Evolutionary conservation across 2,797 vertebrate genomes (phyloP).

Genomic region (Myotis pilosus): DNA sequence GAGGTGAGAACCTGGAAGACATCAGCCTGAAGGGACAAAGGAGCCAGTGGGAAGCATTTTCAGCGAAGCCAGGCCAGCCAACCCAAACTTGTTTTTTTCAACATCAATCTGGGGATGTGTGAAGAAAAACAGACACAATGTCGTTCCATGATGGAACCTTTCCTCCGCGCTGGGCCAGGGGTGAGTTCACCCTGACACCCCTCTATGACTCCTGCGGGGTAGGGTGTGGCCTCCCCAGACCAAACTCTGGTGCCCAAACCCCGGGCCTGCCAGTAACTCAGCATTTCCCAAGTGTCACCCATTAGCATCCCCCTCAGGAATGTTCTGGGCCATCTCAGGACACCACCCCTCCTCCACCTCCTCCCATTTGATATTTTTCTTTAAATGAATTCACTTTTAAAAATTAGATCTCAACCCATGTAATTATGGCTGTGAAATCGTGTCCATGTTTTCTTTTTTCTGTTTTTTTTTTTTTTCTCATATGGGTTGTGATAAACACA

Average conservation of each 20-base stretch:
- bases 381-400: neutral
- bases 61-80: constrained; percentile 67
- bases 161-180: neutral
- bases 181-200: neutral
- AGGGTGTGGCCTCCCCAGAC: neutral
- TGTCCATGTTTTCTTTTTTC: neutral
- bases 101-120: neutral
- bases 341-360: neutral
- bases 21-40: constrained; percentile 51
- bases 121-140: constrained; percentile 50
- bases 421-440: neutral
- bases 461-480: neutral
- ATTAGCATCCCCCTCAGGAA: accelerated
- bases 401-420: neutral
- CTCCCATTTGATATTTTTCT: neutral
- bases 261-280: neutral
- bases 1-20: constrained; percentile 63
- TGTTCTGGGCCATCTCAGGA: neutral
- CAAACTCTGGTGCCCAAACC: neutral
- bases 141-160: constrained; percentile 51
- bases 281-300: accelerated
- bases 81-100: constrained; percentile 67
- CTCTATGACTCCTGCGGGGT: neutral
- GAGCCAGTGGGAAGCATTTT: constrained; percentile 80
- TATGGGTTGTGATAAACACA: neutral